phyloP scores from a whole-genome alignment of 2,113 vertebrate genomes.

The Oxyura jamaicensis region DNA sequence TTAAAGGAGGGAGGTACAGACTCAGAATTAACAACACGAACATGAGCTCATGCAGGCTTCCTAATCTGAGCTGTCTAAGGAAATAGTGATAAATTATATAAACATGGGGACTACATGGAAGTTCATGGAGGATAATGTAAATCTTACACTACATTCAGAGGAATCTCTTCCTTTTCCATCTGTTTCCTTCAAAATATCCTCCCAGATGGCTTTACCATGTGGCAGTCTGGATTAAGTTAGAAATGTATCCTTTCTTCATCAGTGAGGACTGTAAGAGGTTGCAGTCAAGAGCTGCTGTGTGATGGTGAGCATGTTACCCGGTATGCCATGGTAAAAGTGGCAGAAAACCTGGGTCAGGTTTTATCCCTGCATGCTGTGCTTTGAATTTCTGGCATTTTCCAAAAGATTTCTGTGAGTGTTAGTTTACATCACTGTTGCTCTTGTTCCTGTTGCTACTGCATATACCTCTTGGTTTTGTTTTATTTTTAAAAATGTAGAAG shows the following conservation, averaged over 20 bases:
- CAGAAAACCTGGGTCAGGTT: neutral
- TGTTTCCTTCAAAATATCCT: slow-evolving; percentile 81
- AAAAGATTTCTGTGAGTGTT: neutral
- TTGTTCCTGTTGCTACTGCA: neutral
- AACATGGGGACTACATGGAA: slow-evolving; percentile 79
- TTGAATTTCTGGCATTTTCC: slow-evolving; percentile 16
- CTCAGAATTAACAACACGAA: slow-evolving; percentile 61
- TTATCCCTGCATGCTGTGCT: neutral
- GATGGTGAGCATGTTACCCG: neutral
- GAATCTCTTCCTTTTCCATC: slow-evolving; percentile 81
- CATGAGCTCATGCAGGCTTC: slow-evolving; percentile 74
- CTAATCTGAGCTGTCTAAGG: slow-evolving; percentile 79
- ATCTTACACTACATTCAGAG: slow-evolving; percentile 78
- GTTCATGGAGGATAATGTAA: slow-evolving; percentile 83
- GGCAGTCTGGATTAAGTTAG: slow-evolving; percentile 75
- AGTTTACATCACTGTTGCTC: neutral
- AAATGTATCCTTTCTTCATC: slow-evolving; percentile 66
- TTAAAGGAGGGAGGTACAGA: slow-evolving; percentile 66
- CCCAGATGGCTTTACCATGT: slow-evolving; percentile 81
- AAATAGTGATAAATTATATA: slow-evolving; percentile 81
- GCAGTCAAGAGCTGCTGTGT: neutral
- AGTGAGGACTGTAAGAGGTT: slow-evolving; percentile 33
- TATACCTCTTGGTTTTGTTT: neutral
- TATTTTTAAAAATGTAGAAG: neutral
- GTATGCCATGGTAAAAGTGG: neutral